Evolutionary conservation across 2,888 invertebrate genomes (phyloP), one percentile per base, ranked within the genome.

Genomic region (Globia sparganii): DNA sequence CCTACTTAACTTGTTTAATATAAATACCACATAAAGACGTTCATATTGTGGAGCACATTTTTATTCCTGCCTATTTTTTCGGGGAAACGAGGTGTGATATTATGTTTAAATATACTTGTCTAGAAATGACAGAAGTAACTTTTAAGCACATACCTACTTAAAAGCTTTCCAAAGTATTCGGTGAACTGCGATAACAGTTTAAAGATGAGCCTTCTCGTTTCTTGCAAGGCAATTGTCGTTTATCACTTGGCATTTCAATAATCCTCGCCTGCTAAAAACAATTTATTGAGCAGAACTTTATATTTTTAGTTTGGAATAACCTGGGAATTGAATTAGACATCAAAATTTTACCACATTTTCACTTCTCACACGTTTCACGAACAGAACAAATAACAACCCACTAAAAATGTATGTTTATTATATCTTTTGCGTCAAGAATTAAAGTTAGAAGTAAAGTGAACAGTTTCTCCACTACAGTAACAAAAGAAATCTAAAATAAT

Each of bases 341-440:
- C 9, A 18, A 37, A 67, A 81, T 21, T 46, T 31, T 31, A 18
- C 31, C 0, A 46, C 37, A 62, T 37, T 62, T 81, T 34, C 66
- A 62, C 31, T 56, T 64, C 64, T 15, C 46, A 58, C 37, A 56
- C n/a, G 61, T 66, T n/a, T 34, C 1, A 58, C n/a, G 21, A 62
- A 67, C 40, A 68, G 4, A 40, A 56, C 34, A 75, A 68, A 58
- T 75, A 64, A 75, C 31, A 69, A 43, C 0, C 18, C 4, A 49
- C 28, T 53, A 31, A 53, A 82, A 69, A 82, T 65, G 28, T 31
- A 40, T 67, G 37, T 61, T 82, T 78, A 84, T 79, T 84, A 84
- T 79, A 84, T 43, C 18, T 53, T 72, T 43, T 61, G 73, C 69
- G 49, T 79, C 49, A 81, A 46, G 49, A 66, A 81, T 81, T 73